Conservation (phyloP, 1,140 invertebrate genomes). For the Rhizoglyphus robini region DNA sequence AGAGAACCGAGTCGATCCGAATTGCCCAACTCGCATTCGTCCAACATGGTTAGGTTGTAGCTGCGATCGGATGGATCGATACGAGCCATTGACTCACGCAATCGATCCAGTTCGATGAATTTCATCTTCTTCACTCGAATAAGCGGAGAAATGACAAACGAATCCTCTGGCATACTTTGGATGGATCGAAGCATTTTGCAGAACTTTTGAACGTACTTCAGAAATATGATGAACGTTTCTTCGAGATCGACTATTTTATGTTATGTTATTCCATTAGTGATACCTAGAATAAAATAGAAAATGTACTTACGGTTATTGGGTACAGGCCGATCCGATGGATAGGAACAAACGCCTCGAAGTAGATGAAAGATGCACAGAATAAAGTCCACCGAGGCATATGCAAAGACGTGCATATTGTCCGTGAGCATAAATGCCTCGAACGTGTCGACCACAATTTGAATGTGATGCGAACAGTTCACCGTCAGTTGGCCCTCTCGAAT, state of each 20-base stretch:
- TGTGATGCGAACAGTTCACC: constrained; percentile 38
- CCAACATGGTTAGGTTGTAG: too few species aligned
- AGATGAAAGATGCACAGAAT: constrained; percentile 67
- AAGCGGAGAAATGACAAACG: not conserved
- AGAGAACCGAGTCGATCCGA: too few species aligned
- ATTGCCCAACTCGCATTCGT: too few species aligned
- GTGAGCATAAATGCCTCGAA: constrained; percentile 81
- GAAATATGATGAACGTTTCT: constrained; percentile 6
- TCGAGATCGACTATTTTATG: not conserved
- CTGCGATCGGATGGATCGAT: too few species aligned
- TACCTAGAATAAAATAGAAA: too few species aligned
- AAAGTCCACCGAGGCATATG: constrained; percentile 82
- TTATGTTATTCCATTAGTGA: too few species aligned
- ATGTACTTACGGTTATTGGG: not conserved
- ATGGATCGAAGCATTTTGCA: not conserved
- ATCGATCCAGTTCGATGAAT: too few species aligned
- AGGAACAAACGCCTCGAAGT: constrained; percentile 12
- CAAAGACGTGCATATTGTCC: constrained; percentile 79
- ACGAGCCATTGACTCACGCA: too few species aligned
- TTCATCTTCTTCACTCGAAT: too few species aligned
- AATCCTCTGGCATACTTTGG: not conserved
- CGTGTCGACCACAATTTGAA: constrained; percentile 68
- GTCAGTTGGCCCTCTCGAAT: constrained; percentile 17
- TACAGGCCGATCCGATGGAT: not conserved
- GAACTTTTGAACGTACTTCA: constrained; percentile 13